Evolutionary conservation across 2,888 invertebrate genomes (phyloP), one percentile per base, ranked within the genome.

Genomic region (Acleris emargana): DNA sequence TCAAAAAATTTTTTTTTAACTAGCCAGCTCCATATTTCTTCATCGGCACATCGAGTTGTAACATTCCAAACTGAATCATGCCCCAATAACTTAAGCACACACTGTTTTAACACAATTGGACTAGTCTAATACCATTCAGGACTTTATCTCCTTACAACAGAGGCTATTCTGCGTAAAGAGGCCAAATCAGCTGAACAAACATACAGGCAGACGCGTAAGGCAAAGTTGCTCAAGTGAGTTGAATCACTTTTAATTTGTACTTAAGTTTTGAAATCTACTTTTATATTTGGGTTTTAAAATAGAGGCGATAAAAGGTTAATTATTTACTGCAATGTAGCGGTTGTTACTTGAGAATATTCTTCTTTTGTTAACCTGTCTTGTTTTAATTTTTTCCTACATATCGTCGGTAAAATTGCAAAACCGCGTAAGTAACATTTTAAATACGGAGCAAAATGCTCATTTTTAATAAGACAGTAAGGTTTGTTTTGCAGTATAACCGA

Each of bases 11-110:
- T 11, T 0, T 38, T 38, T 38, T 11, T 38, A 38, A 38, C 11
- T 38, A 38, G 38, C 38, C 38, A 38, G 11, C 38, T 38, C 38
- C 13, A 38, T 38, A 38, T 38, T 38, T 13, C 13, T 38, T 13
- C 13, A 38, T 3, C 43, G 17, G 45, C 9, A 4, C 11, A 49
- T 55, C 7, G 18, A 25, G n/a, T 57, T 25, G 45, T 17, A 45
- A 64, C 66, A 66, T 66, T 66, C 66, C 52, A 32, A 58, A 58
- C 58, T 66, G 66, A 61, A 60, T 66, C 66, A 66, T 66, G 52
- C 51, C 55, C 61, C 51, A 64, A 58, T 49, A 32, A 42, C 42
- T 64, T 28, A 20, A 53, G 38, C 52, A 58, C 53, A 64, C 64
- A 64, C 38, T 13, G 1, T 60, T 38, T 45, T 59, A 64, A 32